These are phyloP conservation scores for Dendroctonus ponderosae DNA, from an alignment of 1,140 invertebrate genomes.

Conservation along the genomic window DNA sequence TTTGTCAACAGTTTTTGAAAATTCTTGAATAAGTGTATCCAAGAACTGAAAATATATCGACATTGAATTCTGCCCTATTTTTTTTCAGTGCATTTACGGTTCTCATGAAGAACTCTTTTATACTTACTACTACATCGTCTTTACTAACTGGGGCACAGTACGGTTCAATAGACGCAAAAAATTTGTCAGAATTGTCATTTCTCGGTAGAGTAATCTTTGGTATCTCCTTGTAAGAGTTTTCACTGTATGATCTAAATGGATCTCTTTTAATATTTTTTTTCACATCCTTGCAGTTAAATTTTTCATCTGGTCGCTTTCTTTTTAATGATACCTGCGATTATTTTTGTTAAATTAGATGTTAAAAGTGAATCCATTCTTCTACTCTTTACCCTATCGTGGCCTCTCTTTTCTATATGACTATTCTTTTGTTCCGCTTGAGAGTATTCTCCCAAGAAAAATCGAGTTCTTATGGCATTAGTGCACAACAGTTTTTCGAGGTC, in stretches of 20 bases:
- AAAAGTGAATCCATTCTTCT: conserved; percentile 8
- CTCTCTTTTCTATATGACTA: conserved; percentile 63
- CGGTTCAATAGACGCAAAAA: conserved; percentile 92
- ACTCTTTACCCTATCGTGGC: conserved; percentile 47
- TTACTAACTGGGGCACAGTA: conserved; percentile 86
- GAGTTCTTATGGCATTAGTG: conserved; percentile 72
- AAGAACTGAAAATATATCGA: conserved; percentile 56
- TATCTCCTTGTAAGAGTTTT: conserved; percentile 64
- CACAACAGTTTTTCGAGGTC: conserved; percentile 87
- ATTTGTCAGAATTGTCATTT: conserved; percentile 92
- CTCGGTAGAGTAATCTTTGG: conserved; percentile 69
- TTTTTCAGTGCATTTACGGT: background rate
- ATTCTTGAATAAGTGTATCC: conserved; percentile 77
- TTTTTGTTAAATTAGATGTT: background rate
- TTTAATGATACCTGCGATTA: conserved; percentile 42
- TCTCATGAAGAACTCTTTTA: conserved; percentile 6
- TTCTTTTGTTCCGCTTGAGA: conserved; percentile 68
- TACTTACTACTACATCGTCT: conserved; percentile 73
- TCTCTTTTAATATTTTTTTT: conserved; percentile 50
- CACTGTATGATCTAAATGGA: conserved; percentile 49
- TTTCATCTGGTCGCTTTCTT: conserved; percentile 54
- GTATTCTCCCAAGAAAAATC: conserved; percentile 75
- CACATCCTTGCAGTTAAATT: conserved; percentile 51
- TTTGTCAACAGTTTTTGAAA: conserved; percentile 55
- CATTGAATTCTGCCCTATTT: too few species aligned